Evolutionary conservation across 2,113 vertebrate genomes (phyloP).

Genomic region (Saccopteryx leptura): DNA sequence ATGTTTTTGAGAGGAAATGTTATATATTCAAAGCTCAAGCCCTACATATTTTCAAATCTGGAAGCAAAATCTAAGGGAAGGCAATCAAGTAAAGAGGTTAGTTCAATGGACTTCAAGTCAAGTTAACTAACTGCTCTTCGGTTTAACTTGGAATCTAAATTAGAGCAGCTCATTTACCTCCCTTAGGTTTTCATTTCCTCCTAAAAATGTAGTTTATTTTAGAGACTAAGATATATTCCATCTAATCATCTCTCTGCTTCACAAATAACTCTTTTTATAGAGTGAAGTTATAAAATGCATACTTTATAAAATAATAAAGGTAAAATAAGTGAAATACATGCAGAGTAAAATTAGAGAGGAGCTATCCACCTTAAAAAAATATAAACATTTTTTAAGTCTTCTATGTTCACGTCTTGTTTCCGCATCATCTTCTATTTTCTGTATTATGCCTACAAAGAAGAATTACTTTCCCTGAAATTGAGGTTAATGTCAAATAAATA

Average conservation of each 20-base stretch:
- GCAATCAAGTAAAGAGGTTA: background rate
- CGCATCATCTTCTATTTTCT: background rate
- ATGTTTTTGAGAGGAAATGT: background rate
- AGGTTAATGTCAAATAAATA: background rate
- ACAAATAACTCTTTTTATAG: background rate
- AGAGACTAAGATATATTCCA: background rate
- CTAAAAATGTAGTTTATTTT: background rate
- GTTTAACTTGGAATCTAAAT: background rate
- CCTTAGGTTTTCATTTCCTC: background rate
- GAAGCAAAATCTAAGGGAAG: background rate
- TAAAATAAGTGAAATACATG: conserved; percentile 5
- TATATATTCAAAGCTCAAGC: background rate
- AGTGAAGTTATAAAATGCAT: background rate
- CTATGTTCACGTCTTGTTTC: background rate
- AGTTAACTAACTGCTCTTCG: background rate
- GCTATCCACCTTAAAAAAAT: background rate
- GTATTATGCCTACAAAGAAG: background rate
- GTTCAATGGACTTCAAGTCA: background rate
- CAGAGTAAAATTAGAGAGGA: background rate
- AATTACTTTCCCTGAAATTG: background rate
- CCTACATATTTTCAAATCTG: background rate
- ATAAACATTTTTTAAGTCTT: background rate
- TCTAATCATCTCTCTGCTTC: background rate
- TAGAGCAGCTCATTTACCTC: background rate
- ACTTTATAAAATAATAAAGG: conserved; percentile 26